Conservation (phyloP, 1,140 invertebrate genomes). For the Hyles vespertilio region DNA sequence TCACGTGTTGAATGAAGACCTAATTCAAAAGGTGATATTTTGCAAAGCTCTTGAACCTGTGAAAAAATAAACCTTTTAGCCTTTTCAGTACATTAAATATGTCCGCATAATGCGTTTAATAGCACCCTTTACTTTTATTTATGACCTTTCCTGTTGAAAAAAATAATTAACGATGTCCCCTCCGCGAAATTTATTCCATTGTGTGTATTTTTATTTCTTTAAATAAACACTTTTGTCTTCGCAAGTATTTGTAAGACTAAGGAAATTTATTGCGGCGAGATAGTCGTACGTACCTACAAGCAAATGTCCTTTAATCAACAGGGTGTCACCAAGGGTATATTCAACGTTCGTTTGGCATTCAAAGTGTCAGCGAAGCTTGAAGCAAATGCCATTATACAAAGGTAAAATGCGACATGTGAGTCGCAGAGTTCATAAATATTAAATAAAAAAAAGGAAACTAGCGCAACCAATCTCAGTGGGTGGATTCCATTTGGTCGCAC, state of each 20-base stretch:
- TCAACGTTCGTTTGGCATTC: conserved; percentile 45
- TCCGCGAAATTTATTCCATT: conserved; percentile 50
- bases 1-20: conserved; percentile 53
- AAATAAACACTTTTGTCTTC: conserved; percentile 2
- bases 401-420: conserved; percentile 54
- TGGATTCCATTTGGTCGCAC: conserved; percentile 48
- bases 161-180: conserved; percentile 64
- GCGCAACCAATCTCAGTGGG: conserved; percentile 57
- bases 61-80: conserved; percentile 66
- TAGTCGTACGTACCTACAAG: background rate
- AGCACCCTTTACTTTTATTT: conserved; percentile 72
- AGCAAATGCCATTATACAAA: conserved; percentile 58
- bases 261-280: background rate
- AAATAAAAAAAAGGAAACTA: conserved; percentile 61
- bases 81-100: conserved; percentile 73
- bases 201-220: conserved; percentile 34
- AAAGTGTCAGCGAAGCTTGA: conserved; percentile 46
- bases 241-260: conserved; percentile 3
- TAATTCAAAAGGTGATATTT: conserved; percentile 60
- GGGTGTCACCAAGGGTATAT: conserved; percentile 30
- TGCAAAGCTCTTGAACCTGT: conserved; percentile 63
- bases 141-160: conserved; percentile 54
- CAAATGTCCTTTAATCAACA: conserved; percentile 20
- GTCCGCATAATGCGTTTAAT: conserved; percentile 71
- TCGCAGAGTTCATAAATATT: conserved; percentile 66